Evolutionary conservation across 2,113 vertebrate genomes (phyloP), one percentile per base, ranked within the genome.

Genomic region (Limnothrissa miodon): DNA sequence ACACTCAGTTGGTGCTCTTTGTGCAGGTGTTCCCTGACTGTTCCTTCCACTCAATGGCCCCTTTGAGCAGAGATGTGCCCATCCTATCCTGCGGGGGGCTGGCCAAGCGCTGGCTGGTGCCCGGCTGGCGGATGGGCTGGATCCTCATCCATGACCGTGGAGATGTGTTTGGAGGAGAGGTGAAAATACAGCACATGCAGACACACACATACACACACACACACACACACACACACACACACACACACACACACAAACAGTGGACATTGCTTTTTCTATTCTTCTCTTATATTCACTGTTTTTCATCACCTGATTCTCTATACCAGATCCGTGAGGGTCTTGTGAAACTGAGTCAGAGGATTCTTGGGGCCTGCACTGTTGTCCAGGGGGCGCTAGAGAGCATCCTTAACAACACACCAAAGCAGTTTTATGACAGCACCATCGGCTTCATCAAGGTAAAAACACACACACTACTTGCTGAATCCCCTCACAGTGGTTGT

Each of bases 51-150:
- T 94, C 95, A 45, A 78, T 98, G 87, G 97, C 97, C 4, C 94
- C 93, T 3, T 94, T 99, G 74, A 98, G 96, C 91, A 95, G 88
- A 44, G 95, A 91, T 0, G 97, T 99, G n/a, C 98, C 98, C 11
- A 93, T 99, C 86, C 90, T 99, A 51, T 96, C 97, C 82, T 99
- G 97, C 4, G 97, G 98, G 0, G 98, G 98, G 33, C 89, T 99
- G 89, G 97, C 97, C 80, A 99, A 99, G 86, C 94, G 97, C 42
- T 99, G 98, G 98, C 92, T 99, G 29, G 97, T 99, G 23, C 98
- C 98, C 0, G 98, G 98, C 42, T 99, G 98, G 98, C 94, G 98
- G 83, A 80, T 99, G 95, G 98, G 98, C 79, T 99, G 98, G 98
- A 96, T 99, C 88, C 96, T 99, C 13, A 96, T 99, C 85, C 96